Conservation (phyloP, 2,888 invertebrate genomes). For the Parthenolecanium corni region DNA sequence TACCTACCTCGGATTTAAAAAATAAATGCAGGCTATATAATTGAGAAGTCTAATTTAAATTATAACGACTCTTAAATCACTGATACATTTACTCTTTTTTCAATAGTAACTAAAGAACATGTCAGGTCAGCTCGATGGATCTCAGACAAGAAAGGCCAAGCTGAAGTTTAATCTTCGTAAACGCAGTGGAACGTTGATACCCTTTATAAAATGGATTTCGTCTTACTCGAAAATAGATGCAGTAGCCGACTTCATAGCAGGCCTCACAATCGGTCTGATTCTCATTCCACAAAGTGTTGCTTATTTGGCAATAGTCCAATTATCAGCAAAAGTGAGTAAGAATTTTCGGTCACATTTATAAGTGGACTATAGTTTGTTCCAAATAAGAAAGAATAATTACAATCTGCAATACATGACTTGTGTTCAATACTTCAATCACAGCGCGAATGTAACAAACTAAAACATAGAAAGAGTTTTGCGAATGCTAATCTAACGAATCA, state of each 20-base stretch:
- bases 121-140: slow-evolving; percentile 11
- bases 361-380: no score
- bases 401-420: no score
- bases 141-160: slow-evolving; percentile 9
- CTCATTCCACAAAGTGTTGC: slow-evolving; percentile 90
- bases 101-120: background rate
- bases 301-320: slow-evolving; percentile 74
- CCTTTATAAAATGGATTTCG: slow-evolving; percentile 43
- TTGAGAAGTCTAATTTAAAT: no score
- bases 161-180: slow-evolving; percentile 12
- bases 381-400: no score
- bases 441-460: no score
- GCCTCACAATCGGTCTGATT: slow-evolving; percentile 77
- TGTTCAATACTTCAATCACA: no score
- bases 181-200: slow-evolving; percentile 21
- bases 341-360: background rate
- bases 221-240: slow-evolving; percentile 56
- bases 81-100: background rate
- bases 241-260: slow-evolving; percentile 73
- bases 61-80: no score
- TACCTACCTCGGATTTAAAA: no score
- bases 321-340: slow-evolving; percentile 57
- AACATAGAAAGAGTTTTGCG: no score
- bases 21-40: no score
- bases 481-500: no score